phyloP scores from a whole-genome alignment of 2,888 invertebrate species.

The Lissonota sp. region DNA sequence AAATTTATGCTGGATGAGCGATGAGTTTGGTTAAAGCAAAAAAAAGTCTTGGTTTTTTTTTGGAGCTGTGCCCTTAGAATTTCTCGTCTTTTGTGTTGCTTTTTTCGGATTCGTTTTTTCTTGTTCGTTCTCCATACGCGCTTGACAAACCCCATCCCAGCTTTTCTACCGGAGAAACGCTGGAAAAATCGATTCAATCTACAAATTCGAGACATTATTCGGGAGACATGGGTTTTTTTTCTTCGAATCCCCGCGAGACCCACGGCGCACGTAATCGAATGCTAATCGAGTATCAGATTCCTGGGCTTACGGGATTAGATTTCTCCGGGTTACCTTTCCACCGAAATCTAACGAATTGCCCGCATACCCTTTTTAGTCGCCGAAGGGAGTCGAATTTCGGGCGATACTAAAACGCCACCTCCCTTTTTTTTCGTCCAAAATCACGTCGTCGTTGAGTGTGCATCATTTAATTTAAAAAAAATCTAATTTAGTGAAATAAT shows the following conservation, averaged over 20 bases:
- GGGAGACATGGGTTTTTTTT: conserved; percentile 22
- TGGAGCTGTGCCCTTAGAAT: conserved; percentile 48
- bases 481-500: too few relatives aligned
- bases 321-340: conserved; percentile 29
- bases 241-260: conserved; percentile 38
- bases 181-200: conserved; percentile 13
- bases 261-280: conserved; percentile 49
- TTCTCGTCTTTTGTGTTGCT: conserved; percentile 33
- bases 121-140: not conserved
- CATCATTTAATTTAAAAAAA: not conserved
- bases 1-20: conserved; percentile 67
- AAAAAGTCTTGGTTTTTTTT: conserved; percentile 48
- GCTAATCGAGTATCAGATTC: conserved; percentile 61
- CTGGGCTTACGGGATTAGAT: conserved; percentile 51
- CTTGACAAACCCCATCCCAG: too few relatives aligned
- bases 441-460: conserved; percentile 9
- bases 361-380: conserved; percentile 19
- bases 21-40: conserved; percentile 57
- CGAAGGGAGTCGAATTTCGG: conserved; percentile 43
- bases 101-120: conserved; percentile 30
- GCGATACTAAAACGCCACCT: conserved; percentile 15
- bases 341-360: conserved; percentile 49
- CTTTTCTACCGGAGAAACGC: too few relatives aligned
- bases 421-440: conserved; percentile 23
- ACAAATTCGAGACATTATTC: conserved; percentile 29